Percentiles rank a stretch among this genome's conserved stretches.
These are phyloP conservation scores for Hyaena hyaena DNA, from an alignment of 2,113 vertebrate species.

Conservation along the genomic window DNA sequence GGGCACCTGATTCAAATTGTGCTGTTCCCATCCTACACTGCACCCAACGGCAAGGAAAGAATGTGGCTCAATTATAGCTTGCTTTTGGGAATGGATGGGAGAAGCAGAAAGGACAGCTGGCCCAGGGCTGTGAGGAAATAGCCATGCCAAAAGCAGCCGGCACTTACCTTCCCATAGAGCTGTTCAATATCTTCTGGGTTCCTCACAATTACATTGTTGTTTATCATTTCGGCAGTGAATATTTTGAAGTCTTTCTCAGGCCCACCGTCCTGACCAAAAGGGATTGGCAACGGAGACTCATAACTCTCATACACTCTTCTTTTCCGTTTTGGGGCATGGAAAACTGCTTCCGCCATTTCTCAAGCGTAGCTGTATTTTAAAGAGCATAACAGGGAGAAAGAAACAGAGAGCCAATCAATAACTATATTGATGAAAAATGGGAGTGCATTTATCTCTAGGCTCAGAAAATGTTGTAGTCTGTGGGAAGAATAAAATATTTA, in stretches of 20 bases:
- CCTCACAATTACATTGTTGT: constrained; percentile 90
- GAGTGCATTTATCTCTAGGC: not conserved
- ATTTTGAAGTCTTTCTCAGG: constrained; percentile 79
- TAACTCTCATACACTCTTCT: constrained; percentile 88
- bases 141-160: accelerated
- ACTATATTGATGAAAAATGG: not conserved
- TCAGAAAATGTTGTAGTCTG: not conserved
- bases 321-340: constrained; percentile 91
- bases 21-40: not conserved
- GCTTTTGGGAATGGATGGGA: not conserved
- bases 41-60: not conserved
- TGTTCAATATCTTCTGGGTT: constrained; percentile 87
- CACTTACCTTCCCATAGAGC: constrained; percentile 90
- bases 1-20: not conserved
- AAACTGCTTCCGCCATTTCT: constrained; percentile 89
- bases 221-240: constrained; percentile 90
- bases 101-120: not conserved
- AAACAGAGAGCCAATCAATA: not conserved
- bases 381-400: not conserved
- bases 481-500: not conserved
- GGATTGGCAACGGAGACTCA: constrained; percentile 89
- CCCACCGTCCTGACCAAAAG: constrained; percentile 49
- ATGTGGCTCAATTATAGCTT: accelerated
- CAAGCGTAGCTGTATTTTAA: not conserved
- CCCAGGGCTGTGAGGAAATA: not conserved